These are phyloP conservation scores for Oryzias curvinotus DNA, from an alignment of 2,113 vertebrate species.

Conservation along the genomic window DNA sequence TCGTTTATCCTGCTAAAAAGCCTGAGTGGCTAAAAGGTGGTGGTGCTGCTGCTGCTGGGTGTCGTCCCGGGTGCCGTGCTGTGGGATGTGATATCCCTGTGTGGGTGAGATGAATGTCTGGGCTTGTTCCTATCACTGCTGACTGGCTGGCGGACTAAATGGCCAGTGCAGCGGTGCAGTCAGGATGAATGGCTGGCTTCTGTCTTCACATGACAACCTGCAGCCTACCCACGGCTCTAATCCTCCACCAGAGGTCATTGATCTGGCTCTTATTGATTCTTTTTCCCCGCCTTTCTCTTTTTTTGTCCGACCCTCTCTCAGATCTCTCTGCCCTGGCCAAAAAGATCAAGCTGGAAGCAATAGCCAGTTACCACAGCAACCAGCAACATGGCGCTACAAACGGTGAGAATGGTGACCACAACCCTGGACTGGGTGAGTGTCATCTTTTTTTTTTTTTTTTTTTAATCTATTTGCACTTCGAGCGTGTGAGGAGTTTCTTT, in stretches of 20 bases:
- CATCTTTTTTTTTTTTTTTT: neutral
- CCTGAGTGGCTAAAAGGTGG: constrained; percentile 43
- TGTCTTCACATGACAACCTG: constrained; percentile 71
- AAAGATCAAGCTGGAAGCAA: constrained; percentile 98
- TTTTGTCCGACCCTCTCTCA: constrained; percentile 54
- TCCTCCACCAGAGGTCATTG: constrained; percentile 69
- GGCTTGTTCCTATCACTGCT: constrained; percentile 67
- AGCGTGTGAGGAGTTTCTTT: too few species aligned
- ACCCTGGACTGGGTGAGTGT: constrained; percentile 90
- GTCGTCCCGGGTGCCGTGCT: constrained; percentile 33
- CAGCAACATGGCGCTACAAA: constrained; percentile 89
- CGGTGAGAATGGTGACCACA: constrained; percentile 93
- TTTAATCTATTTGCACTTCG: too few species aligned
- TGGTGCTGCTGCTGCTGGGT: constrained; percentile 17
- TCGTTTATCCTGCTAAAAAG: constrained; percentile 27
- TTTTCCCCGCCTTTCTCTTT: constrained; percentile 27
- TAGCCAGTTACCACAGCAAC: constrained; percentile 91
- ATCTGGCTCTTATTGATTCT: constrained; percentile 68
- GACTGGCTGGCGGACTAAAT: constrained; percentile 67
- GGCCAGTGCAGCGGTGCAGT: constrained; percentile 69
- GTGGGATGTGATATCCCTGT: constrained; percentile 64
- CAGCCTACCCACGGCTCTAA: constrained; percentile 70
- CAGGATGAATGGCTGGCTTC: constrained; percentile 70
- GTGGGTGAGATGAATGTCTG: constrained; percentile 73
- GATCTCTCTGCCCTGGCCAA: constrained; percentile 95